Percentiles rank a stretch among this genome's conserved stretches.
Conservation (phyloP, 2,888 invertebrate species). For the Folsomia manolachei region DNA sequence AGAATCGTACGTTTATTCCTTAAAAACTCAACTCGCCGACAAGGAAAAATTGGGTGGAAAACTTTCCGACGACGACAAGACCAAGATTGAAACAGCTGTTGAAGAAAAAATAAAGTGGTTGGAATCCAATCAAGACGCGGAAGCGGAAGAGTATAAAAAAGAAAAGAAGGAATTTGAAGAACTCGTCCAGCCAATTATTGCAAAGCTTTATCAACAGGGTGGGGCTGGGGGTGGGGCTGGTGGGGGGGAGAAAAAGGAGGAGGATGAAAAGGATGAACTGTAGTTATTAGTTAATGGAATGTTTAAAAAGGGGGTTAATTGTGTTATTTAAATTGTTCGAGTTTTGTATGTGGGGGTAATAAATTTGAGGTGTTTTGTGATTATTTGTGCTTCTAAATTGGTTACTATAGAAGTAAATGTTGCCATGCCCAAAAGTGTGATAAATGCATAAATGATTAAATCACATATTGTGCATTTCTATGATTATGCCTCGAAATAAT, state of each 20-base stretch:
- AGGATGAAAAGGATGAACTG: conserved; percentile 81
- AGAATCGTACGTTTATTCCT: conserved; percentile 93
- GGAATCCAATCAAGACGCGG: conserved; percentile 90
- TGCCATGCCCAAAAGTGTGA: too few species aligned
- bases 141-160: conserved; percentile 85
- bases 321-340: too few species aligned
- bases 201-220: conserved; percentile 82
- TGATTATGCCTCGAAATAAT: too few species aligned
- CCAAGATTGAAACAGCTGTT: conserved; percentile 65
- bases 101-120: conserved; percentile 97
- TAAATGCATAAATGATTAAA: too few species aligned
- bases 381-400: too few species aligned
- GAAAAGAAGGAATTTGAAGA: conserved; percentile 93
- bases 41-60: conserved; percentile 65
- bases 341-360: too few species aligned
- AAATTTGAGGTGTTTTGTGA: too few species aligned
- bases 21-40: conserved; percentile 94
- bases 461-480: too few species aligned
- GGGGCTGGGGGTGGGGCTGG: conserved; percentile 66
- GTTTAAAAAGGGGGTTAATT: too few species aligned
- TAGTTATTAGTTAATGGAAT: conserved; percentile 53
- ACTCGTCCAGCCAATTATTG: conserved; percentile 94
- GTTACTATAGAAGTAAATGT: too few species aligned
- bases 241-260: conserved; percentile 61
- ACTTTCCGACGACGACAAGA: conserved; percentile 49